phyloP scores from a whole-genome alignment of 2,888 invertebrate species.

The Adelphocoris suturalis region DNA sequence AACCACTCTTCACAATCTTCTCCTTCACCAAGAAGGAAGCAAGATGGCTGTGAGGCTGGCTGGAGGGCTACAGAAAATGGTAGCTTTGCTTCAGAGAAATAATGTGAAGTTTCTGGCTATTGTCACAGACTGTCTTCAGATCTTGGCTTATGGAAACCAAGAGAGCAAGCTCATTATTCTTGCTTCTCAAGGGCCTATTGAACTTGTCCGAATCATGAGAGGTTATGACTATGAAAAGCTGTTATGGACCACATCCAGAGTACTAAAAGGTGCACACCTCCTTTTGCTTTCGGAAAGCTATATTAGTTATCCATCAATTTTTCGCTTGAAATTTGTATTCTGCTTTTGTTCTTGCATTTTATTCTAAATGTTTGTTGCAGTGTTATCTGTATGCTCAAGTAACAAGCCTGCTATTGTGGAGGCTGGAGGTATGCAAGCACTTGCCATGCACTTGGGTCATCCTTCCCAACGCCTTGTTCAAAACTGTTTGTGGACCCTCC shows the following conservation, averaged over 20 bases:
- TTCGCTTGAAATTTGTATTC: not conserved
- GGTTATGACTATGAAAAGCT: slow-evolving; percentile 98
- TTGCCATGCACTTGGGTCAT: slow-evolving; percentile 97
- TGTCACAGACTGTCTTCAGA: slow-evolving; percentile 98
- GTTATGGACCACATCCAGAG: slow-evolving; percentile 99
- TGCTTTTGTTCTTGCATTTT: not conserved
- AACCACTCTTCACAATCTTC: slow-evolving; percentile 97
- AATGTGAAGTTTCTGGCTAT: slow-evolving; percentile 99
- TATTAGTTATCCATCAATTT: not conserved
- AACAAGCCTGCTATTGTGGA: slow-evolving; percentile 99
- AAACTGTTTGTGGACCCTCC: slow-evolving; percentile 98
- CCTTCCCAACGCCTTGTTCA: slow-evolving; percentile 96
- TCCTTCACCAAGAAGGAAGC: slow-evolving; percentile 98
- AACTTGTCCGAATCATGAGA: slow-evolving; percentile 97
- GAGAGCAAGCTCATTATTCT: slow-evolving; percentile 98
- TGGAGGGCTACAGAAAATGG: slow-evolving; percentile 99
- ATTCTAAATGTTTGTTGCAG: slow-evolving; percentile 79
- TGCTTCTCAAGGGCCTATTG: slow-evolving; percentile 96
- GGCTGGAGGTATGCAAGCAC: slow-evolving; percentile 98
- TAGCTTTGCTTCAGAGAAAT: slow-evolving; percentile 95
- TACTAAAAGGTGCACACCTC: slow-evolving; percentile 86
- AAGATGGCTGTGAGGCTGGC: slow-evolving; percentile 98
- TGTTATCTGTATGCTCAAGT: slow-evolving; percentile 97
- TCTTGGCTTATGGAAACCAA: slow-evolving; percentile 97
- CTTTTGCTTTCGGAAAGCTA: not conserved